A percentile compares a stretch with the other conserved stretches of the same genome.
Conservation (phyloP, 2,113 vertebrate genomes). For the Phrynosoma blainvillii region DNA sequence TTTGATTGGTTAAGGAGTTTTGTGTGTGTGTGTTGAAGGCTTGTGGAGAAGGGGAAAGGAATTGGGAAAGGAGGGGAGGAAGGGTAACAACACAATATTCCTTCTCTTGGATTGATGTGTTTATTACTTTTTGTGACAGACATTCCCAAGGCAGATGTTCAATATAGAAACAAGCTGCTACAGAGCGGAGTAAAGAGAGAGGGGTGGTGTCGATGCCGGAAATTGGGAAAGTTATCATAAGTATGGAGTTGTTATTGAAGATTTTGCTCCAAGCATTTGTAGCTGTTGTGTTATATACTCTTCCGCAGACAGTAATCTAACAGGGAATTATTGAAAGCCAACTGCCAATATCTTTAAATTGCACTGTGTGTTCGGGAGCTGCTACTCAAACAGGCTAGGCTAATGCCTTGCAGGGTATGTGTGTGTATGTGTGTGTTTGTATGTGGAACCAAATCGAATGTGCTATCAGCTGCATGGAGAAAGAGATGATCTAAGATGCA, state of each 20-base stretch:
- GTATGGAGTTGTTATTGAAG: conserved; percentile 79
- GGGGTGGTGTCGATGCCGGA: conserved; percentile 77
- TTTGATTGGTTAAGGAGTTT: conserved; percentile 78
- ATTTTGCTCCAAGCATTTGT: conserved; percentile 82
- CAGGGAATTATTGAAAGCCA: conserved; percentile 80
- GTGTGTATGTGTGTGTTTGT: not conserved
- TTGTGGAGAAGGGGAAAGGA: not conserved
- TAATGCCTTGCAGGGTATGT: conserved; percentile 43
- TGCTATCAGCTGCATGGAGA: not conserved
- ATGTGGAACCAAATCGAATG: fast-evolving
- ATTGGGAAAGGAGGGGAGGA: not conserved
- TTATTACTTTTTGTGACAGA: conserved; percentile 87
- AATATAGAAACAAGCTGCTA: conserved; percentile 84
- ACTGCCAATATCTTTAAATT: conserved; percentile 78
- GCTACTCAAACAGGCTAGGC: conserved; percentile 51
- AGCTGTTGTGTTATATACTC: conserved; percentile 79
- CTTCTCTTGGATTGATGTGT: conserved; percentile 85
- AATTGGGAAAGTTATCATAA: conserved; percentile 86
- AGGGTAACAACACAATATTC: conserved; percentile 55
- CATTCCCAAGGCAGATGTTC: conserved; percentile 83
- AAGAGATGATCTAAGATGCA: not conserved
- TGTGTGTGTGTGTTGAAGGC: not conserved
- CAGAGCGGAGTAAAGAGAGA: conserved; percentile 75
- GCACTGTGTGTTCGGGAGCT: conserved; percentile 51
- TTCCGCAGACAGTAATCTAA: conserved; percentile 75